These are phyloP conservation scores for Melinaea menophilus DNA, from an alignment of 2,888 invertebrate genomes.

Conservation along the genomic window DNA sequence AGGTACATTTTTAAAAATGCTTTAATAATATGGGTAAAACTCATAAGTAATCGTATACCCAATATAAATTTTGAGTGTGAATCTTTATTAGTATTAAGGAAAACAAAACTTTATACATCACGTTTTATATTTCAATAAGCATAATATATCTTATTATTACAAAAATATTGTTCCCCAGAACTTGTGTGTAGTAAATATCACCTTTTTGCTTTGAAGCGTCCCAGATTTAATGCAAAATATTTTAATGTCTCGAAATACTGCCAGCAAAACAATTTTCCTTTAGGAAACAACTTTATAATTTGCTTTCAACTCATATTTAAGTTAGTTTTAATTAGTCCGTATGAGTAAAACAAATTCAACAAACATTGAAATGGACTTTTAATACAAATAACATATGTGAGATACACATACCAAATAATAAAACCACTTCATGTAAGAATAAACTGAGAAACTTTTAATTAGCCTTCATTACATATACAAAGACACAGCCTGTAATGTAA, in stretches of 20 bases:
- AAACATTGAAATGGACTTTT: no score
- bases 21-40: no score
- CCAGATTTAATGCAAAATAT: slow-evolving; percentile 19
- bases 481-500: no score
- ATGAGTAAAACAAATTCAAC: no score
- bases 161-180: neutral
- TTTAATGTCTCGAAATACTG: slow-evolving; percentile 19
- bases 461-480: neutral
- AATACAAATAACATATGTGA: neutral
- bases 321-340: neutral
- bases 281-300: slow-evolving; percentile 6
- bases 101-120: no score
- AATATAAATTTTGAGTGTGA: no score
- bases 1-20: no score
- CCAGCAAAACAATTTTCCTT: slow-evolving; percentile 14
- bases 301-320: neutral
- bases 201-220: slow-evolving; percentile 8
- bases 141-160: no score
- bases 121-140: no score
- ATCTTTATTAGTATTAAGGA: no score
- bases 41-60: no score
- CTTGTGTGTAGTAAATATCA: neutral
- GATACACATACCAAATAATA: neutral
- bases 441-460: slow-evolving; percentile 15
- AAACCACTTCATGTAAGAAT: neutral